These are phyloP conservation scores for Formica exsecta DNA, from an alignment of 1,140 invertebrate species.

Conservation along the genomic window DNA sequence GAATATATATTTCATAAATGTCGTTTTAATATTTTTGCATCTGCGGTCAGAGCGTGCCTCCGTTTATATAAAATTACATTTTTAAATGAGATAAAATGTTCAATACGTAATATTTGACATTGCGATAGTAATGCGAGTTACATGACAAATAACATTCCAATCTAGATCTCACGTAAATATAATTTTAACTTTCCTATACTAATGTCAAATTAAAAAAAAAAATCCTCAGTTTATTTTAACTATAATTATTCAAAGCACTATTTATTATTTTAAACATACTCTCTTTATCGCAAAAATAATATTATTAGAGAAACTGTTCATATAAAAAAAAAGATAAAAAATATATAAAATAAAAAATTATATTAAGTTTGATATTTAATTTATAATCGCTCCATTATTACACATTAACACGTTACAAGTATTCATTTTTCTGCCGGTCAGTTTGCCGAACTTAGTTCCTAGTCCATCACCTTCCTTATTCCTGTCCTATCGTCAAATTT, in stretches of 20 bases:
- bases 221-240: not conserved
- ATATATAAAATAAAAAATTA: not conserved
- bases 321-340: not conserved
- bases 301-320: not conserved
- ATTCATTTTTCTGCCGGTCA: not conserved
- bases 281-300: not conserved
- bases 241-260: not conserved
- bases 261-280: not conserved
- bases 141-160: not conserved
- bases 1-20: not conserved
- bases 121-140: not conserved
- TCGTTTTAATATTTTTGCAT: not conserved
- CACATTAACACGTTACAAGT: not conserved
- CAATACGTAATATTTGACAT: conserved; percentile 2
- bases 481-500: conserved; percentile 53
- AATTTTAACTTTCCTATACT: not conserved
- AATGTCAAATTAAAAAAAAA: not conserved
- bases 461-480: conserved; percentile 29
- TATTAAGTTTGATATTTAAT: not conserved
- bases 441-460: conserved; percentile 31
- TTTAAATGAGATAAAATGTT: conserved; percentile 5
- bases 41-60: no score
- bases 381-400: not conserved
- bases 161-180: not conserved
- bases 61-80: conserved; percentile 10